A percentile compares a stretch with the other conserved stretches of the same genome.
These are phyloP conservation scores for Progne subis DNA, from an alignment of 2,113 vertebrate genomes.

Conservation along the genomic window DNA sequence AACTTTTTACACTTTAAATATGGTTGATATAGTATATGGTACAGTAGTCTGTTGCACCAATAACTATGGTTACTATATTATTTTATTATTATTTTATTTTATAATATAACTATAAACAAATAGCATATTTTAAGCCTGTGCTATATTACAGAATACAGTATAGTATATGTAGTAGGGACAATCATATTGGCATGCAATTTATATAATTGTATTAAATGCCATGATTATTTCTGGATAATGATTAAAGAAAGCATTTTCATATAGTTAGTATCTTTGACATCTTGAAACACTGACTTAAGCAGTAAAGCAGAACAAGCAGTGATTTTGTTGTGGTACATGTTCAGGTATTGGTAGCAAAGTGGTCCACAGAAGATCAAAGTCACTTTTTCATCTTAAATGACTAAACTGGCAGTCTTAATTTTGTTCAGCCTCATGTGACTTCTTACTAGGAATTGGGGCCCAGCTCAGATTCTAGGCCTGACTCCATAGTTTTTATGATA, in stretches of 20 bases:
- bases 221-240: not conserved
- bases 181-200: not conserved
- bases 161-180: not conserved
- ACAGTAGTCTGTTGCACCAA: not conserved
- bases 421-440: rapidly evolving
- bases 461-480: not conserved
- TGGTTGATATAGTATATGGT: not conserved
- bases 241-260: not conserved
- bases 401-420: not conserved
- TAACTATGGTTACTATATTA: not conserved
- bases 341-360: not conserved
- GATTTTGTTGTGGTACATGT: not conserved
- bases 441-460: rapidly evolving
- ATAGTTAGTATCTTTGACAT: not conserved
- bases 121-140: not conserved
- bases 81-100: not conserved
- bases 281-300: not conserved
- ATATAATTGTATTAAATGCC: not conserved
- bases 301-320: not conserved
- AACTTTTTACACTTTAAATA: not conserved
- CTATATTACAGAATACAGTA: not conserved
- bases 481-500: not conserved
- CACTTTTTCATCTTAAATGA: not conserved
- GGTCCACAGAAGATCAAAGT: not conserved
- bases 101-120: not conserved